A percentile compares a stretch with the other conserved stretches of the same genome.
Conservation (phyloP, 2,797 vertebrate genomes). For the Linurgus olivaceus region DNA sequence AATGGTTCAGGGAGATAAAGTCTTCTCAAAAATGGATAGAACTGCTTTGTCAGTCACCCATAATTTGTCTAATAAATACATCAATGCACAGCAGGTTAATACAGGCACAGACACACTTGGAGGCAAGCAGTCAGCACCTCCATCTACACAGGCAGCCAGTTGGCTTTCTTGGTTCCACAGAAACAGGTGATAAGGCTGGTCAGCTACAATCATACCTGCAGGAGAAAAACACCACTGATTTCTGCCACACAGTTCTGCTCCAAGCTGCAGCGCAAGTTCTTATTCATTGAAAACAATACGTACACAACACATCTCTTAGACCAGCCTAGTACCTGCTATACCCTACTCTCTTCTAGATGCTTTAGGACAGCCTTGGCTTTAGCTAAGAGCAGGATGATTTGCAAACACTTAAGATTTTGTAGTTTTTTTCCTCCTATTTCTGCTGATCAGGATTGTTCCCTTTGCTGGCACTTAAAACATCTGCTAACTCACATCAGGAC, state of each 20-base stretch:
- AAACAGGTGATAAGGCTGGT: not conserved
- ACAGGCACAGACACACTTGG: not conserved
- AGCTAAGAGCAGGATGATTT: not conserved
- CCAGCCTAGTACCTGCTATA: not conserved
- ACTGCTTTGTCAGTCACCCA: not conserved
- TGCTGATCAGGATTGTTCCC: not conserved
- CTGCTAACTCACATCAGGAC: not conserved
- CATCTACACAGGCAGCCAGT: not conserved
- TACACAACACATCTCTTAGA: not conserved
- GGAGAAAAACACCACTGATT: not conserved
- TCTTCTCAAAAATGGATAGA: not conserved
- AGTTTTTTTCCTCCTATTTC: not conserved
- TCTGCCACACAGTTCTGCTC: not conserved
- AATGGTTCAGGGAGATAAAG: not conserved
- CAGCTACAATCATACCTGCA: not conserved
- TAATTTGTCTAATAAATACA: not conserved
- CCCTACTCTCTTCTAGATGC: not conserved
- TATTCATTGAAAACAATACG: not conserved
- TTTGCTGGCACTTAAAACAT: not conserved
- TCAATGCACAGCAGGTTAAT: not conserved
- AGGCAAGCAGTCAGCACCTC: not conserved
- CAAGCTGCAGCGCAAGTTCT: not conserved
- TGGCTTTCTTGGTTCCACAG: not conserved
- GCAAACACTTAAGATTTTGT: not conserved
- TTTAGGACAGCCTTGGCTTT: not conserved